Evolutionary conservation across 1,140 invertebrate genomes (phyloP).

Genomic region (Drosophila sproati): DNA sequence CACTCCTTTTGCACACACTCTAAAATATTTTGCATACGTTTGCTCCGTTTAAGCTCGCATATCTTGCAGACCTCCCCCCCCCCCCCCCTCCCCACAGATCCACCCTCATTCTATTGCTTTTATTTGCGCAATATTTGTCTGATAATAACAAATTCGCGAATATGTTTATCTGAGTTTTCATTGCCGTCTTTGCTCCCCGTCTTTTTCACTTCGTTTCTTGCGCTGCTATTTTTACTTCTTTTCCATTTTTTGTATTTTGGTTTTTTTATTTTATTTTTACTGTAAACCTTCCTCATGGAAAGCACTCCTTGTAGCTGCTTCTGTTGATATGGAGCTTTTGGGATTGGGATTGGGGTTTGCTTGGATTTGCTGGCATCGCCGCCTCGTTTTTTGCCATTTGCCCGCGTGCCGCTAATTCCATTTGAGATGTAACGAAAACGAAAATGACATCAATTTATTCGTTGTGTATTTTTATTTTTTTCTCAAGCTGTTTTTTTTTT

Average conservation of each 20-base stretch:
- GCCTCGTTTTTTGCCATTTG: constrained; percentile 41
- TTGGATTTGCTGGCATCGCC: constrained; percentile 58
- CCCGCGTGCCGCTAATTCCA: constrained; percentile 71
- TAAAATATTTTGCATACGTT: constrained; percentile 65
- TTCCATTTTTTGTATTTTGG: background rate
- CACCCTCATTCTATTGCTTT: constrained; percentile 32
- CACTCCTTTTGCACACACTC: constrained; percentile 20
- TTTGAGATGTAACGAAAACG: constrained; percentile 80
- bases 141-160: constrained; percentile 83
- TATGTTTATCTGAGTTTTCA: constrained; percentile 81
- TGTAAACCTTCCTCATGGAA: constrained; percentile 4
- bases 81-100: background rate
- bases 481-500: constrained; percentile 33
- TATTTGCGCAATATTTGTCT: constrained; percentile 81
- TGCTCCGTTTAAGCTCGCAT: constrained; percentile 43
- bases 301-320: constrained; percentile 11
- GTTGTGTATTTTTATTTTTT: constrained; percentile 62
- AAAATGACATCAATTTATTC: constrained; percentile 83
- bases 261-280: constrained; percentile 18
- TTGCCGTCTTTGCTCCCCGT: constrained; percentile 59
- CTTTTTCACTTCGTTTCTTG: constrained; percentile 39
- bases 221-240: background rate
- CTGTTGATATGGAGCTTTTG: constrained; percentile 60
- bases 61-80: constrained; percentile 6
- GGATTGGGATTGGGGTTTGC: constrained; percentile 37